phyloP scores from a whole-genome alignment of 2,113 vertebrate species.

The Catharus bicknelli region DNA sequence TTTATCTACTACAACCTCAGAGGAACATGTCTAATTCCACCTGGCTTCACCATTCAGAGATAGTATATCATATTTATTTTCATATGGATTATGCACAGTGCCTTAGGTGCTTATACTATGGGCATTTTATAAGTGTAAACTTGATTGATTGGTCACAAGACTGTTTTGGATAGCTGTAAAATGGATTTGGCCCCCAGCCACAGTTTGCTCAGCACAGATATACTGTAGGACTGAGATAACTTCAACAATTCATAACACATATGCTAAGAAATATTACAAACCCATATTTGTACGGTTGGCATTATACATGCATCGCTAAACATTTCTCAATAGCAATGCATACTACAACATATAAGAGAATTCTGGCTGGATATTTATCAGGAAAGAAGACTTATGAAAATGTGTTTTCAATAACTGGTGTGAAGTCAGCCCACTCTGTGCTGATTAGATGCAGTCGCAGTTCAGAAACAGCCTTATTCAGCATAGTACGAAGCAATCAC shows the following conservation, averaged over 20 bases:
- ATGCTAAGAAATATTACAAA: constrained; percentile 55
- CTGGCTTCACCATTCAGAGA: constrained; percentile 26
- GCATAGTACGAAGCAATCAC: constrained; percentile 50
- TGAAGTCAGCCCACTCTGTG: constrained; percentile 62
- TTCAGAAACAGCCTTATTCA: constrained; percentile 58
- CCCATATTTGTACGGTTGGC: neutral
- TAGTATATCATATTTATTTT: constrained; percentile 22
- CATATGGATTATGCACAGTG: constrained; percentile 21
- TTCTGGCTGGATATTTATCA: constrained; percentile 46
- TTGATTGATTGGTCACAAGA: constrained; percentile 68
- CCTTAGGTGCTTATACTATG: constrained; percentile 20
- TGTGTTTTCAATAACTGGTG: constrained; percentile 55
- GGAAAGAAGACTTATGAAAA: constrained; percentile 42
- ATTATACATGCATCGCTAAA: constrained; percentile 28
- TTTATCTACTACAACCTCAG: constrained; percentile 34
- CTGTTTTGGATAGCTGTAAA: constrained; percentile 59
- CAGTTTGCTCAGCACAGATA: constrained; percentile 23
- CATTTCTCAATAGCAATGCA: constrained; percentile 43
- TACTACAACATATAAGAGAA: neutral
- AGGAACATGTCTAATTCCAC: constrained; percentile 47
- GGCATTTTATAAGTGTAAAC: constrained; percentile 47
- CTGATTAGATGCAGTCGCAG: constrained; percentile 60
- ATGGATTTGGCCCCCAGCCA: constrained; percentile 67
- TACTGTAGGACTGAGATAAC: constrained; percentile 28
- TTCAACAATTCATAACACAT: constrained; percentile 52